Evolutionary conservation across 2,797 vertebrate species (phyloP).

Genomic region (Pristis pectinata): DNA sequence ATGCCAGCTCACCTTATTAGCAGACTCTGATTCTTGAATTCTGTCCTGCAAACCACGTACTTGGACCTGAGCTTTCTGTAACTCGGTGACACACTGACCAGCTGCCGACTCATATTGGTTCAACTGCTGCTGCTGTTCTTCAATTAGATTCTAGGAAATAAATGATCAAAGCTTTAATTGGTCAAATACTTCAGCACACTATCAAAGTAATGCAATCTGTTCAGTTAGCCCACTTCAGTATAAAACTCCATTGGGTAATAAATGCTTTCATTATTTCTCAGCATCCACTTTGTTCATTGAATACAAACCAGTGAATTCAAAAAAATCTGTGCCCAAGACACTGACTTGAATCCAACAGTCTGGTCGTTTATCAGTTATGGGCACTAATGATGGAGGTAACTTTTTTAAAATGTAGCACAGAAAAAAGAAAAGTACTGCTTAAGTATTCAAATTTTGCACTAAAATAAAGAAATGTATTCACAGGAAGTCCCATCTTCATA

Average conservation of each 20-base stretch:
- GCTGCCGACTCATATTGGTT: conserved; percentile 52
- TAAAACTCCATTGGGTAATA: not conserved
- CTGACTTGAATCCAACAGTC: not conserved
- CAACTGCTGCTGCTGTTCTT: conserved; percentile 55
- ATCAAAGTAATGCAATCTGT: not conserved
- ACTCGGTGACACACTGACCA: conserved; percentile 53
- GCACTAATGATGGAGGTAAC: not conserved
- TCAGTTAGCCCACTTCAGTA: not conserved
- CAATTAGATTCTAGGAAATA: conserved; percentile 57
- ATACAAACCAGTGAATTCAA: not conserved
- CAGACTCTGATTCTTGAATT: conserved; percentile 64
- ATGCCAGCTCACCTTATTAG: conserved; percentile 68
- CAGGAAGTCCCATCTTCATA: not conserved
- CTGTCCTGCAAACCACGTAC: conserved; percentile 63
- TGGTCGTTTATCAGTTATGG: not conserved
- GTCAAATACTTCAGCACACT: not conserved
- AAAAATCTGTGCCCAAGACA: not conserved
- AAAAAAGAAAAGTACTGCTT: not conserved
- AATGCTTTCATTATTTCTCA: not conserved
- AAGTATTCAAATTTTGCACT: not conserved
- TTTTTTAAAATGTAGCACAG: not conserved
- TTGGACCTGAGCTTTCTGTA: conserved; percentile 62
- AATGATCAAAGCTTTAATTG: not conserved
- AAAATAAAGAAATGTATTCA: not conserved
- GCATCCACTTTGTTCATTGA: not conserved